These are phyloP conservation scores for Hyla sarda DNA, from an alignment of 2,113 vertebrate species.

Conservation along the genomic window DNA sequence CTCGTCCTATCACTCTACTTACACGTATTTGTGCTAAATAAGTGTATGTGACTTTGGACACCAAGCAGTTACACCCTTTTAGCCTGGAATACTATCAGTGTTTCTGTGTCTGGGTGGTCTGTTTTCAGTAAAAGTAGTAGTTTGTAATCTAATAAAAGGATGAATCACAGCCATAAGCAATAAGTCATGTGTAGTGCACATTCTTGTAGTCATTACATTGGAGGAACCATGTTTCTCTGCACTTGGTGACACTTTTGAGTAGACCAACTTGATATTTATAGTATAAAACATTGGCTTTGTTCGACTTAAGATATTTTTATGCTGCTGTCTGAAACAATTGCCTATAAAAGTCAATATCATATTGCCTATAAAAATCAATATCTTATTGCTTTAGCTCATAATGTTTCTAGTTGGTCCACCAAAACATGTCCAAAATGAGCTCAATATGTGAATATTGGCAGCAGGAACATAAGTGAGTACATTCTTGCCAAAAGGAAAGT, in stretches of 20 bases:
- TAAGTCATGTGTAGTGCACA: conserved; percentile 22
- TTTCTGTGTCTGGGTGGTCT: conserved; percentile 9
- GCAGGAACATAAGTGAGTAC: neutral
- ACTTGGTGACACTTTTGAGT: neutral
- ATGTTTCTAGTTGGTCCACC: conserved; percentile 14
- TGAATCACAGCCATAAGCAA: conserved; percentile 23
- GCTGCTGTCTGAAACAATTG: neutral
- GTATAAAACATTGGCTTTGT: conserved; percentile 24
- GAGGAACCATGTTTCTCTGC: conserved; percentile 26
- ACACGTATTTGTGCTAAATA: neutral
- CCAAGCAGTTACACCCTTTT: neutral
- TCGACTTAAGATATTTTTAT: neutral
- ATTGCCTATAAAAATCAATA: neutral
- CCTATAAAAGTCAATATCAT: neutral
- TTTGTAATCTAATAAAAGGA: conserved; percentile 11
- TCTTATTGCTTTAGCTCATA: neutral
- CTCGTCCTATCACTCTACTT: neutral
- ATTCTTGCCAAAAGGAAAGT: neutral
- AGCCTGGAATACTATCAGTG: neutral
- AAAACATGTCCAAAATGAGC: neutral
- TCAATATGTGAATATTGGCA: neutral
- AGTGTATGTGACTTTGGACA: neutral
- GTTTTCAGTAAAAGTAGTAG: neutral
- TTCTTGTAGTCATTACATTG: conserved; percentile 31
- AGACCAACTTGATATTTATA: conserved; percentile 39